phyloP scores from a whole-genome alignment of 2,888 invertebrate genomes.

The Aleiodes leptofemur region DNA sequence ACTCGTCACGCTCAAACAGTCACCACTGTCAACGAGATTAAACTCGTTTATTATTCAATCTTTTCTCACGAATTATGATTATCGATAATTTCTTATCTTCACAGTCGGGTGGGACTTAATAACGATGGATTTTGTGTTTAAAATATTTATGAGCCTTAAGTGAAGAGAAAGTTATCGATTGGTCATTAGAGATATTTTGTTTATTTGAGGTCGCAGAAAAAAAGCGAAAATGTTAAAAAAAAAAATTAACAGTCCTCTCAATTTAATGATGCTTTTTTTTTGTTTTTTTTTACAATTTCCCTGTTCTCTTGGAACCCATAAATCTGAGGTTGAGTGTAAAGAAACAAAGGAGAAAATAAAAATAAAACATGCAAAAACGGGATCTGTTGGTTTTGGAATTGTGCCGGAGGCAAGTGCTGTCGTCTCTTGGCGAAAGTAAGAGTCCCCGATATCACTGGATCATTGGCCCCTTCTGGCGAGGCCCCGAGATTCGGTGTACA shows the following conservation, averaged over 20 bases:
- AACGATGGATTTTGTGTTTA: background rate
- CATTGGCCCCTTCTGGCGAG: slow-evolving; percentile 31
- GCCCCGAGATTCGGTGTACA: slow-evolving; percentile 31
- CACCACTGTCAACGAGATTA: slow-evolving; percentile 50
- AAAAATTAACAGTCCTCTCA: too few species aligned
- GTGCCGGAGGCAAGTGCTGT: slow-evolving; percentile 46
- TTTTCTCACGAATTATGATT: background rate
- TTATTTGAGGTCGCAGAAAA: background rate
- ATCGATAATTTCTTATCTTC: background rate
- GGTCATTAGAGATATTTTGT: too few species aligned
- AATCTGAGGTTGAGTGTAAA: slow-evolving; percentile 16
- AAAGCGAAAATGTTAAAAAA: background rate
- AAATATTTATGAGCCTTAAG: background rate
- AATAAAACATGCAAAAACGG: slow-evolving; percentile 1
- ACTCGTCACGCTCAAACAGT: slow-evolving; percentile 45
- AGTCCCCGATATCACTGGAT: slow-evolving; percentile 38
- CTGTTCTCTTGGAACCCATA: background rate
- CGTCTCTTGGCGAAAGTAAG: slow-evolving; percentile 54
- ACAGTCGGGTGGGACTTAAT: background rate
- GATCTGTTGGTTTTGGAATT: background rate
- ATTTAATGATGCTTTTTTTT: too few species aligned
- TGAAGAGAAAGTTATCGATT: background rate
- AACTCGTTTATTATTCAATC: slow-evolving; percentile 1
- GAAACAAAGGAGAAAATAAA: background rate
- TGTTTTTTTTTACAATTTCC: too few species aligned